A percentile compares a stretch with the other conserved stretches of the same genome.
Evolutionary conservation across 1,140 invertebrate species (phyloP).

Genomic region (Physella acuta): DNA sequence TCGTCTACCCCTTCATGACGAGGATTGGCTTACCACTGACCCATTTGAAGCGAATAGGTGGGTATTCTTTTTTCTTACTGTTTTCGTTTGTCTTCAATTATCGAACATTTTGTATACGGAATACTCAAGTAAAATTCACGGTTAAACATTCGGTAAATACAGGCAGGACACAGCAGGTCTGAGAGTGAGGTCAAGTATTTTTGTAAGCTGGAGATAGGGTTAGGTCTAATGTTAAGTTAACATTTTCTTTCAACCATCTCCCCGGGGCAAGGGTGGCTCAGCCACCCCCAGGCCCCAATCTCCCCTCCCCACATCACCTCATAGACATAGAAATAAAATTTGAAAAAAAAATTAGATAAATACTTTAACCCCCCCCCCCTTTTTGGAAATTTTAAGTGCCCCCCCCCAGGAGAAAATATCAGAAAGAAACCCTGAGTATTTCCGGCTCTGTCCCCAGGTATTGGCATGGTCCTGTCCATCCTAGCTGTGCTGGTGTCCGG

Average conservation of each 20-base stretch:
- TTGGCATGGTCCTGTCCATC: conserved; percentile 60
- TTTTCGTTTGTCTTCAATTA: too few relatives aligned
- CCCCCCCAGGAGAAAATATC: not conserved
- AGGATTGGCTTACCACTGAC: conserved; percentile 36
- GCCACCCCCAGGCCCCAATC: not conserved
- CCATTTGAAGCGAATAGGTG: conserved; percentile 50
- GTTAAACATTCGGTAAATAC: too few relatives aligned
- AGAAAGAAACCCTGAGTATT: not conserved
- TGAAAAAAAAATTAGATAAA: not conserved
- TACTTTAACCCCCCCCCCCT: not conserved
- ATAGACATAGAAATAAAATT: not conserved
- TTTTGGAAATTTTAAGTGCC: not conserved
- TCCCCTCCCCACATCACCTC: not conserved
- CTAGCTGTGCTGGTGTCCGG: conserved; percentile 59
- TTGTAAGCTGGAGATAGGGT: too few relatives aligned
- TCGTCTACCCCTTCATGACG: conserved; percentile 56
- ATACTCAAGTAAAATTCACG: too few relatives aligned
- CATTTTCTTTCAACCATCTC: too few relatives aligned
- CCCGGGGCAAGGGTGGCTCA: too few relatives aligned
- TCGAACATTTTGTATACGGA: too few relatives aligned
- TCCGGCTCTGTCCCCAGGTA: conserved; percentile 34
- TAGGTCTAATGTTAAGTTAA: too few relatives aligned
- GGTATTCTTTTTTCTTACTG: too few relatives aligned
- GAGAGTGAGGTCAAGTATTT: too few relatives aligned
- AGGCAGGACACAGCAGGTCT: too few relatives aligned